Percentiles rank a stretch among this genome's conserved stretches.
These are phyloP conservation scores for Drosophila rufa DNA, from an alignment of 1,140 invertebrate species.

Conservation along the genomic window DNA sequence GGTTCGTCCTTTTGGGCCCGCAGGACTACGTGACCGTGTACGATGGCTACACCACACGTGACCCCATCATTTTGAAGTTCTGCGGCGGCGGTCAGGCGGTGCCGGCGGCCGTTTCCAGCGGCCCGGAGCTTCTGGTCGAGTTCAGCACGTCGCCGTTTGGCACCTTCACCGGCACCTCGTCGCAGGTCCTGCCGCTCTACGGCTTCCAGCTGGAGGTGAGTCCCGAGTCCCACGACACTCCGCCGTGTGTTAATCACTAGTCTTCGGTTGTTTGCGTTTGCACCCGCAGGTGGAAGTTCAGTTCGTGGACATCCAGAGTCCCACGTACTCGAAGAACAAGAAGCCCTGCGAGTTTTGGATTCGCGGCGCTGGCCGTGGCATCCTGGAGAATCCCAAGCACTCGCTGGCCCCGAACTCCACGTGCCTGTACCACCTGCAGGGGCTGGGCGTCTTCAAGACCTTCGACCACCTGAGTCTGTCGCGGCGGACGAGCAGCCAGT, in stretches of 20 bases:
- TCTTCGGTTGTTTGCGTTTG: neutral
- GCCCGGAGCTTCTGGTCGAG: constrained; percentile 94
- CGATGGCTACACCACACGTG: constrained; percentile 94
- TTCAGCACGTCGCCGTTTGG: constrained; percentile 96
- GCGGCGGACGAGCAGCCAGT: constrained; percentile 69
- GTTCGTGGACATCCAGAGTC: constrained; percentile 92
- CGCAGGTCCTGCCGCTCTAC: constrained; percentile 91
- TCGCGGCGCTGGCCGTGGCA: constrained; percentile 90
- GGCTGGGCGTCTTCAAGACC: constrained; percentile 82
- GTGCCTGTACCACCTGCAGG: constrained; percentile 93
- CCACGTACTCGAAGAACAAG: constrained; percentile 92
- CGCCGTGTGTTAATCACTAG: constrained; percentile 17
- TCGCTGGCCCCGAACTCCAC: constrained; percentile 94
- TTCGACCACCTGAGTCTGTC: constrained; percentile 81
- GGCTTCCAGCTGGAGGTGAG: constrained; percentile 95
- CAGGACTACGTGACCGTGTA: constrained; percentile 95
- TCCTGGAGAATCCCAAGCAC: constrained; percentile 92
- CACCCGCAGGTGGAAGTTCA: constrained; percentile 88
- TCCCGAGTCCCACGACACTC: constrained; percentile 65
- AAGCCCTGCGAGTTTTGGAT: constrained; percentile 94
- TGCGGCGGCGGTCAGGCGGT: constrained; percentile 94
- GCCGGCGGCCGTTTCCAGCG: constrained; percentile 92
- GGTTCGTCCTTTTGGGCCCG: constrained; percentile 33
- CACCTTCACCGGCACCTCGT: constrained; percentile 91
- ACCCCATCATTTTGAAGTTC: constrained; percentile 94